A percentile compares a stretch with the other conserved stretches of the same genome.
Evolutionary conservation across 1,140 invertebrate species (phyloP).

Genomic region (Drosophila truncata): DNA sequence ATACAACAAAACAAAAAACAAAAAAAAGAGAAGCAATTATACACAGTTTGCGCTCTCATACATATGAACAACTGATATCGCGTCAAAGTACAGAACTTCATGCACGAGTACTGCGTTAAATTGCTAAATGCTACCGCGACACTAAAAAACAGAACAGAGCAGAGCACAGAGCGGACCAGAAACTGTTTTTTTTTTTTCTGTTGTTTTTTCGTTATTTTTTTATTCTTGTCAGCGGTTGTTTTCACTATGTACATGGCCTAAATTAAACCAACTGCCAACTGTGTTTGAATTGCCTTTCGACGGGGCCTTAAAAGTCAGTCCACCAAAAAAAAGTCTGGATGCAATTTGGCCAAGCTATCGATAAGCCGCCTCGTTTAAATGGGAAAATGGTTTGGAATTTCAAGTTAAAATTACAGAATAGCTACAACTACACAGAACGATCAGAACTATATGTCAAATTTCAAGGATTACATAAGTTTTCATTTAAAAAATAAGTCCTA

Average conservation of each 20-base stretch:
- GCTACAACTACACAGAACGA: neutral
- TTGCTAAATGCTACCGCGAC: conserved; percentile 79
- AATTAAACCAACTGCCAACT: conserved; percentile 77
- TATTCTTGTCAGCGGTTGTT: conserved; percentile 55
- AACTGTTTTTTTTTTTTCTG: conserved; percentile 32
- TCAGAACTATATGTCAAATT: neutral
- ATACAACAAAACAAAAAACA: conserved; percentile 25
- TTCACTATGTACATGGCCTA: conserved; percentile 71
- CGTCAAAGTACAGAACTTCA: conserved; percentile 81
- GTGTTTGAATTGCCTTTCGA: conserved; percentile 61
- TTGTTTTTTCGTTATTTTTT: neutral
- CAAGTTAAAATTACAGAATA: neutral
- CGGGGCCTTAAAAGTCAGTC: conserved; percentile 1
- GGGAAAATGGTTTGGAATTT: neutral
- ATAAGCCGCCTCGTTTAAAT: neutral
- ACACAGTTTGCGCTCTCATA: conserved; percentile 43
- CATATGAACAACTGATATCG: conserved; percentile 70
- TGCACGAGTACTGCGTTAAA: conserved; percentile 82
- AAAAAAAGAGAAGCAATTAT: conserved; percentile 66
- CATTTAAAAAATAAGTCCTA: neutral
- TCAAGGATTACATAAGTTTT: neutral
- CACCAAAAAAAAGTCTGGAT: conserved; percentile 35
- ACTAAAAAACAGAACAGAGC: conserved; percentile 54
- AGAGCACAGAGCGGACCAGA: conserved; percentile 24
- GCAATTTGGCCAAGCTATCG: conserved; percentile 4